Base-by-base conservation (phyloP, 2,113 vertebrate genomes). In the Stegostoma tigrinum region DNA sequence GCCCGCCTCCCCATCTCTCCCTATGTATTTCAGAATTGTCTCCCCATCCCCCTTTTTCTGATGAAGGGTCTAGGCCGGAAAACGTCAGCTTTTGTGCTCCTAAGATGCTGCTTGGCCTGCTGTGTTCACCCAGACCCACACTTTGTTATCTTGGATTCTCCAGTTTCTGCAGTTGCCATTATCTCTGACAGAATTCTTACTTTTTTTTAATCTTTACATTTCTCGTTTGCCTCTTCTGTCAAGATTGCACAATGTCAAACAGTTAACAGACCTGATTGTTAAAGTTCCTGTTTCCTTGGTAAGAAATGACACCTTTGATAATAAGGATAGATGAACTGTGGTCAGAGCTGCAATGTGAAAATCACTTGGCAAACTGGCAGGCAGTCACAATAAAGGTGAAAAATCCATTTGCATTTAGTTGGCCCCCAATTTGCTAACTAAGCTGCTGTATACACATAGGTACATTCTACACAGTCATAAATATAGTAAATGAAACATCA, bases 301-400 rank as follows among this genome's bases (percentile, higher is more conserved):
- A 42, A 42, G 14, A 83, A 38, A 83, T 83, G 42, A 42, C 19
- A 83, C 4, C n/a, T 45, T 38, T 83, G 80, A 17, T 15, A 42
- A 21, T 38, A 83, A 42, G 42, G 80, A 83, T 83, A 42, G 42
- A n/a, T 42, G 80, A 21, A 5, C 78, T 80, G 78, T 80, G 38
- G 30, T 75, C 72, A 75, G 30, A 21, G 61, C 80, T 55, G 96
- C 72, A 0, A 95, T 17, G 0, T 95, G 96, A 95, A 93, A 80
- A 30, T 5, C 27, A 64, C 17, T 96, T 34, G 96, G 70, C 64
- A 96, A 94, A 7, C 68, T 89, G 34, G 48, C 42, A 24, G 96
- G 94, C 27, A 96, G 78, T n/a, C 75, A 64, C 34, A 78, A 78
- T 61, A 48, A 78, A 30, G 95, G 95, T 21, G 95, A 86, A 30